A percentile compares a stretch with the other conserved stretches of the same genome.
These are phyloP conservation scores for Mus pahari DNA, from an alignment of 2,113 vertebrate species.

Conservation along the genomic window DNA sequence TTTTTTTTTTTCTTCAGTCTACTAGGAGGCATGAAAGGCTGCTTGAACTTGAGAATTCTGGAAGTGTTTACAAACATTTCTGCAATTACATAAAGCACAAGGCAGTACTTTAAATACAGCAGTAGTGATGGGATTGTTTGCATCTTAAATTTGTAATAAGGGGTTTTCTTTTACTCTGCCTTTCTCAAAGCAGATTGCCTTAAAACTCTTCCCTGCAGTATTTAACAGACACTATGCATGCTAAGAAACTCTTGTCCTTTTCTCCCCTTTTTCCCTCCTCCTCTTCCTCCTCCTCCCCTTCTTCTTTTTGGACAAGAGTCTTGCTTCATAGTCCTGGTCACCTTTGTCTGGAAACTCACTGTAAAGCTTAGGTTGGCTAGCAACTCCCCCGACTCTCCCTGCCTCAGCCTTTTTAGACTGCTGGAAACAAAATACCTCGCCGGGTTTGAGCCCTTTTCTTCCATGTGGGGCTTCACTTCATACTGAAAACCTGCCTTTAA, in stretches of 20 bases:
- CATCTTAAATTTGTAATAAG: slow-evolving; percentile 62
- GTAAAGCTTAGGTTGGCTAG: not conserved
- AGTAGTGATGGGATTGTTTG: slow-evolving; percentile 26
- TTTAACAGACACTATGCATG: slow-evolving; percentile 50
- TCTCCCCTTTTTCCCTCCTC: not conserved
- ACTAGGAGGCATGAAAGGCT: slow-evolving; percentile 31
- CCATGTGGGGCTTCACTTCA: not conserved
- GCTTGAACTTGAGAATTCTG: slow-evolving; percentile 43
- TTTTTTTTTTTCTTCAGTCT: slow-evolving; percentile 2
- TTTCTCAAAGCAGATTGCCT: slow-evolving; percentile 37
- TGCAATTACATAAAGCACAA: slow-evolving; percentile 45
- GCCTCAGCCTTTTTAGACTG: not conserved
- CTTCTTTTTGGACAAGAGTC: not conserved
- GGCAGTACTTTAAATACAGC: slow-evolving; percentile 1
- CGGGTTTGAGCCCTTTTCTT: not conserved
- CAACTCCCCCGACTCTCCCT: not conserved
- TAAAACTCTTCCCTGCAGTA: not conserved
- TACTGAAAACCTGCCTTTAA: slow-evolving; percentile 37
- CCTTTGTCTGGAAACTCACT: not conserved
- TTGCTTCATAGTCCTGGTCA: not conserved
- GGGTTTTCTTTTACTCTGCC: slow-evolving; percentile 32
- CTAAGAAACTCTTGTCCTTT: not conserved
- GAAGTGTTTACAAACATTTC: slow-evolving; percentile 61
- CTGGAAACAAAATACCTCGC: not conserved
- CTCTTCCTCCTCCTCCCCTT: too few relatives aligned